Evolutionary conservation across 2,113 vertebrate genomes (phyloP).

Genomic region (Mormoops blainvillei): DNA sequence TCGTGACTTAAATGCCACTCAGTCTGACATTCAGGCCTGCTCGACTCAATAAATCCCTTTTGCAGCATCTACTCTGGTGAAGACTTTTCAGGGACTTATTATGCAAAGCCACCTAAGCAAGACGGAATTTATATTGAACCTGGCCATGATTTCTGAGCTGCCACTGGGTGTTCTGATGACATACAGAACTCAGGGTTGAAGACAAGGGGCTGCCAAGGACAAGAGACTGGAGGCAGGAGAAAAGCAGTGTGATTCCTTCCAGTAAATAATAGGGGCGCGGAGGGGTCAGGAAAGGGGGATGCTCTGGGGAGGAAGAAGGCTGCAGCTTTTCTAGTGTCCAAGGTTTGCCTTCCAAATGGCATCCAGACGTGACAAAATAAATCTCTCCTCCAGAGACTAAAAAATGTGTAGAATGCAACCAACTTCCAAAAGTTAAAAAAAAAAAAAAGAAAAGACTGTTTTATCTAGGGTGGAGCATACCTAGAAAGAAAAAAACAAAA

Average conservation of each 20-base stretch:
- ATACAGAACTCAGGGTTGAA: conserved; percentile 35
- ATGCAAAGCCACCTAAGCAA: conserved; percentile 70
- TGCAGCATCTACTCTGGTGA: neutral
- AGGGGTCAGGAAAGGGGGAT: neutral
- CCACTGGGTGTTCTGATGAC: conserved; percentile 59
- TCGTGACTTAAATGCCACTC: neutral
- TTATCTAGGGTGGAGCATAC: neutral
- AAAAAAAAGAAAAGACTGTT: neutral
- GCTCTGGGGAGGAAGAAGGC: neutral
- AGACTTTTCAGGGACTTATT: conserved; percentile 69
- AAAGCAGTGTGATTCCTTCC: neutral
- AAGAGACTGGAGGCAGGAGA: neutral
- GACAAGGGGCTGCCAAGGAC: conserved; percentile 65
- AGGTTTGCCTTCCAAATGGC: conserved; percentile 49
- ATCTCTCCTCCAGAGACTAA: conserved; percentile 22
- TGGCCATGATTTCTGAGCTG: conserved; percentile 69
- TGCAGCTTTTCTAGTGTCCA: neutral
- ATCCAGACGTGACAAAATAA: conserved; percentile 35
- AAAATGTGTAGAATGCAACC: conserved; percentile 28
- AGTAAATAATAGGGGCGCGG: neutral
- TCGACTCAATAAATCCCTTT: conserved; percentile 55
- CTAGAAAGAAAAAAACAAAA: conserved; percentile 1
- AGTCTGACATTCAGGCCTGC: neutral
- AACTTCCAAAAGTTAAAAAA: neutral
- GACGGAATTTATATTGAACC: conserved; percentile 62